A percentile compares a stretch with the other conserved stretches of the same genome.
Conservation (phyloP, 2,888 invertebrate species). For the Leptogaster cylindrica region DNA sequence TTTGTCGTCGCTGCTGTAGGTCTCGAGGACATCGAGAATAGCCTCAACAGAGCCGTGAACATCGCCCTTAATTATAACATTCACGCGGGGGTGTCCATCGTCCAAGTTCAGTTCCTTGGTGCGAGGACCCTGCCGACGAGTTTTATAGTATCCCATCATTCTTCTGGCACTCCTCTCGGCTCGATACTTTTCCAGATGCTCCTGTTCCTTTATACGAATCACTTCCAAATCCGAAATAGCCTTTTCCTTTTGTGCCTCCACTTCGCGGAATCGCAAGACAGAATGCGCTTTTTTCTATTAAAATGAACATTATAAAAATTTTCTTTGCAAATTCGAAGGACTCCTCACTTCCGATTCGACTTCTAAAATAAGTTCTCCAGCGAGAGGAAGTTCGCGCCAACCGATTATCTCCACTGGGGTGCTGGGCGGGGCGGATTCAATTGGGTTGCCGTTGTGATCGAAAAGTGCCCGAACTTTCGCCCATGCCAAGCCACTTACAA, state of each 20-base stretch:
- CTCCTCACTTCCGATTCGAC: conserved; percentile 73
- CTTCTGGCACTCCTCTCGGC: conserved; percentile 68
- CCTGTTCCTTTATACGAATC: conserved; percentile 71
- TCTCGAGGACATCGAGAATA: conserved; percentile 86
- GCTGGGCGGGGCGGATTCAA: conserved; percentile 74
- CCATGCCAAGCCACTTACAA: conserved; percentile 85
- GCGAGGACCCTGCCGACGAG: conserved; percentile 67
- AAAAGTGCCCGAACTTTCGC: conserved; percentile 83
- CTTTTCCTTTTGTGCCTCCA: conserved; percentile 68
- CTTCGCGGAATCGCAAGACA: conserved; percentile 71
- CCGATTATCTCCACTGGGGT: conserved; percentile 86
- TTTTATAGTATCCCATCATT: conserved; percentile 66
- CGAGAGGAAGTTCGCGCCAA: conserved; percentile 87
- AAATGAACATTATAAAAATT: conserved; percentile 21
- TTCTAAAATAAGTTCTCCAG: conserved; percentile 88
- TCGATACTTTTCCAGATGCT: conserved; percentile 71
- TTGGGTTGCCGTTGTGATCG: conserved; percentile 73
- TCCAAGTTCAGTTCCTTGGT: conserved; percentile 64
- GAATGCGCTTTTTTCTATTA: conserved; percentile 70
- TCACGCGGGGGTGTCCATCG: conserved; percentile 66
- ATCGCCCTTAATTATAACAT: conserved; percentile 80
- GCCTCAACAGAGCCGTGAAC: conserved; percentile 97
- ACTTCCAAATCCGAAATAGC: conserved; percentile 68
- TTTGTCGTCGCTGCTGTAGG: conserved; percentile 75
- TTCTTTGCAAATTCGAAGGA: neutral